phyloP scores from a whole-genome alignment of 1,140 invertebrate genomes.

The Cydia amplana region DNA sequence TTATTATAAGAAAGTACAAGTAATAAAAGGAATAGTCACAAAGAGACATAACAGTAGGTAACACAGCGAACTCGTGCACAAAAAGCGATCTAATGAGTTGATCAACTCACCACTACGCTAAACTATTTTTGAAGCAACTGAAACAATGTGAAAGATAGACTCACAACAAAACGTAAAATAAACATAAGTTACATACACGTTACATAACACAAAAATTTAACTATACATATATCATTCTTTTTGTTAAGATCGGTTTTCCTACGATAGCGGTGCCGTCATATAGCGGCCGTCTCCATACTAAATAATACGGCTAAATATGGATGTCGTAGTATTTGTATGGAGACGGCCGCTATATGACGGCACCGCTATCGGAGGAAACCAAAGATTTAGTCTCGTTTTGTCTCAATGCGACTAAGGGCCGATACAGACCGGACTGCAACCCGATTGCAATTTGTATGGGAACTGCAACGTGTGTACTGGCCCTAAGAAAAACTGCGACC shows the following conservation, averaged over 20 bases:
- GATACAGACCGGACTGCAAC: too few relatives aligned
- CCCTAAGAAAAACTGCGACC: not conserved
- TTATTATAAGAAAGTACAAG: not conserved
- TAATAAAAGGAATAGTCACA: conserved; percentile 1
- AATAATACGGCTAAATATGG: too few relatives aligned
- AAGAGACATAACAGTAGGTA: conserved; percentile 18
- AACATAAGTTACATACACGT: conserved; percentile 3
- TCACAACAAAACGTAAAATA: conserved; percentile 22
- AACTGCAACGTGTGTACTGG: too few relatives aligned
- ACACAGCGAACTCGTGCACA: conserved; percentile 35
- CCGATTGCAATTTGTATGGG: too few relatives aligned
- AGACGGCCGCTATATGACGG: too few relatives aligned
- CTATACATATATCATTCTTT: not conserved
- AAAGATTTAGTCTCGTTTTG: conserved; percentile 1
- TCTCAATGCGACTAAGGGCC: conserved; percentile 17
- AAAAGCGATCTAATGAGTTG: conserved; percentile 38
- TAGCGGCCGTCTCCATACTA: too few relatives aligned
- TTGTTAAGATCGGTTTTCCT: too few relatives aligned
- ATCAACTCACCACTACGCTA: conserved; percentile 62
- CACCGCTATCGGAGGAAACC: too few relatives aligned
- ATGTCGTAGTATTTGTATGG: too few relatives aligned
- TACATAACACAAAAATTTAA: conserved; percentile 24
- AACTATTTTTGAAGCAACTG: conserved; percentile 73
- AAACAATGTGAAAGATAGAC: conserved; percentile 67
- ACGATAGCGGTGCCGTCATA: too few relatives aligned